Evolutionary conservation across 2,113 vertebrate species (phyloP).

Genomic region (Spizaetus ornatus): DNA sequence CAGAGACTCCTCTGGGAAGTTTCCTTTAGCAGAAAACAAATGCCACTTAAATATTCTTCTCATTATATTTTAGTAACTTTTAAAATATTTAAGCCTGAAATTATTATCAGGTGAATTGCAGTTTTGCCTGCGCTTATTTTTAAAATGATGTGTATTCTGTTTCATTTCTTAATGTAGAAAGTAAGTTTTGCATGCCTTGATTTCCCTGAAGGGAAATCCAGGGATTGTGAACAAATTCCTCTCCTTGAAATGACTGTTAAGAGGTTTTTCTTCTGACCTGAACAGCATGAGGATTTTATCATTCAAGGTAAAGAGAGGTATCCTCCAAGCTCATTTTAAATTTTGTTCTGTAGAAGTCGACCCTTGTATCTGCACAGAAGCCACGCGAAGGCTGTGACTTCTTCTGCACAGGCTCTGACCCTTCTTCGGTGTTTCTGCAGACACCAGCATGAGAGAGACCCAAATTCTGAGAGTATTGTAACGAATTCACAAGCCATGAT

Average conservation of each 20-base stretch:
- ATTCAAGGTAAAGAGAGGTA: not conserved
- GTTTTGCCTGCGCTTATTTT: not conserved
- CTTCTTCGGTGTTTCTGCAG: not conserved
- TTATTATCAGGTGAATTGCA: not conserved
- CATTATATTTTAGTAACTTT: not conserved
- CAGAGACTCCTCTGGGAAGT: not conserved
- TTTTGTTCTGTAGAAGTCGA: not conserved
- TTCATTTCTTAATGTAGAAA: not conserved
- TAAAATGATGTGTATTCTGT: not conserved
- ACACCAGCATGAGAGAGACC: not conserved
- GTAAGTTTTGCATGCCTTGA: not conserved
- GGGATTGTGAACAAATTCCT: not conserved
- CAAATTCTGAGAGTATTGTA: not conserved
- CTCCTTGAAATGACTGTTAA: not conserved
- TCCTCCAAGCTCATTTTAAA: not conserved
- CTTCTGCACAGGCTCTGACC: not conserved
- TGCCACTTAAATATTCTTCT: not conserved
- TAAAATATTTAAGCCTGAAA: not conserved
- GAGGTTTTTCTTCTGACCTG: not conserved
- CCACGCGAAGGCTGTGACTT: rapidly evolving
- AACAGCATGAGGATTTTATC: not conserved
- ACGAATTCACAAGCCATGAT: not conserved
- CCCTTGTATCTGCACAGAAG: not conserved
- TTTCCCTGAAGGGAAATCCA: not conserved
- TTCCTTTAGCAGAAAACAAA: not conserved